Base-by-base conservation (phyloP, 2,113 vertebrate species). In the Oreochromis tanganicae region DNA sequence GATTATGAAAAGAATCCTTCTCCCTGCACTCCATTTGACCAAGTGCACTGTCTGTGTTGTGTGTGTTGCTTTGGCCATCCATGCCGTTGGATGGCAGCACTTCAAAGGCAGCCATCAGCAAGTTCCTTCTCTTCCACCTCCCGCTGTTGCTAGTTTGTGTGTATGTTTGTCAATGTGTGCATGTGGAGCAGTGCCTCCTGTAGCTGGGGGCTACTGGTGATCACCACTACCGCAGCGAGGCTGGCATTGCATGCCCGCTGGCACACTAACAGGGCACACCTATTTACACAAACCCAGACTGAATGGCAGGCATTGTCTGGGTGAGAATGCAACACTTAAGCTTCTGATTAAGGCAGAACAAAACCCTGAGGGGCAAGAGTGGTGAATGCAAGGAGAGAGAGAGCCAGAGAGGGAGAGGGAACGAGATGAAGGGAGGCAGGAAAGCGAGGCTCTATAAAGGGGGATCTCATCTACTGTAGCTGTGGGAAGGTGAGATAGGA, bases 311-410 rank as follows among this genome's bases (percentile, higher is more conserved):
- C 91, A 95, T 95, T 96, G 95, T 95, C 91, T 94, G 92, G 91
- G 90, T 89, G 91, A 93, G 90, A 95, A 96, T 94, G 94, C 94
- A 95, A 95, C 94, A 95, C 91, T 95, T 96, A 95, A 96, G 94
- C 94, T 92, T 88, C 94, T 92, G 94, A 96, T 95, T 96, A 95
- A 94, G 93, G 93, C 93, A 94, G 93, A 95, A 95, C 95, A 96
- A 96, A 95, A 91, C 93, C 94, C 93, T 68, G 85, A 88, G 92
- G 95, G 94, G 87, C 89, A 94, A 88, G 91, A 95, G 86, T 86
- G 90, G 91, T 92, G 92, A 91, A 92, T 93, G 90, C 91, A 90
- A 80, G 66, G 79, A 90, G 91, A 7, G 55, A 91, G 80, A 71
- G 59, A 75, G 85, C 27, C 43, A 90, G 83, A 68, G 61, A 38